Conservation (phyloP, 1,140 invertebrate species). For the Thalassaphorura encarpata region DNA sequence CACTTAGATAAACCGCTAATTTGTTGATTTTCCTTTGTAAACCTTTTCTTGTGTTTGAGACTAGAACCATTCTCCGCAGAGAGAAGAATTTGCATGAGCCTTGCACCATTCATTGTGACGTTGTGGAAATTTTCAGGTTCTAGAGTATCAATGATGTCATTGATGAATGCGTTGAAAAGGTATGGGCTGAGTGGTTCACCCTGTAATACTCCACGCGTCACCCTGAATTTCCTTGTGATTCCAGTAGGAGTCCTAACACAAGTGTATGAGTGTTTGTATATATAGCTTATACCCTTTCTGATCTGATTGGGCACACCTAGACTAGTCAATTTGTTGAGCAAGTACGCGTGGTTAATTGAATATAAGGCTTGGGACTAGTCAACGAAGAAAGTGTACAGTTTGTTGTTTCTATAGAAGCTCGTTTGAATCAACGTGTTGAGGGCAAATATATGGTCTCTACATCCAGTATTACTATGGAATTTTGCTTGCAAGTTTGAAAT, state of each 20-base stretch:
- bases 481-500: slow-evolving; percentile 32
- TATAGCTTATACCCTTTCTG: not conserved
- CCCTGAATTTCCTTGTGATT: not conserved
- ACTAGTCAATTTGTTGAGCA: slow-evolving; percentile 14
- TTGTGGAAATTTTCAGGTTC: not conserved
- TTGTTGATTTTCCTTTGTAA: slow-evolving; percentile 18
- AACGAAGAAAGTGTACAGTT: slow-evolving; percentile 19
- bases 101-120: not conserved
- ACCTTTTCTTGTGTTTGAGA: not conserved
- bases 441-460: slow-evolving; percentile 32
- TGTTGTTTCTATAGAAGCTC: not conserved
- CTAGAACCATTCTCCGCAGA: slow-evolving; percentile 15
- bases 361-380: slow-evolving; percentile 18
- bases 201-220: slow-evolving; percentile 14
- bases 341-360: slow-evolving; percentile 1
- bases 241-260: not conserved
- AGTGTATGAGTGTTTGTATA: slow-evolving; percentile 5
- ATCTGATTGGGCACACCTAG: slow-evolving; percentile 10
- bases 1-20: not conserved
- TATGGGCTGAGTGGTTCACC: slow-evolving; percentile 11
- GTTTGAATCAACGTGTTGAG: slow-evolving; percentile 15
- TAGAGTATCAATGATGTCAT: not conserved
- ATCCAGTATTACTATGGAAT: slow-evolving; percentile 27
- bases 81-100: slow-evolving; percentile 1
- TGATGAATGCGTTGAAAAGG: slow-evolving; percentile 17